Conservation (phyloP, 2,888 invertebrate genomes). For the Mimumesa dahlbomi region DNA sequence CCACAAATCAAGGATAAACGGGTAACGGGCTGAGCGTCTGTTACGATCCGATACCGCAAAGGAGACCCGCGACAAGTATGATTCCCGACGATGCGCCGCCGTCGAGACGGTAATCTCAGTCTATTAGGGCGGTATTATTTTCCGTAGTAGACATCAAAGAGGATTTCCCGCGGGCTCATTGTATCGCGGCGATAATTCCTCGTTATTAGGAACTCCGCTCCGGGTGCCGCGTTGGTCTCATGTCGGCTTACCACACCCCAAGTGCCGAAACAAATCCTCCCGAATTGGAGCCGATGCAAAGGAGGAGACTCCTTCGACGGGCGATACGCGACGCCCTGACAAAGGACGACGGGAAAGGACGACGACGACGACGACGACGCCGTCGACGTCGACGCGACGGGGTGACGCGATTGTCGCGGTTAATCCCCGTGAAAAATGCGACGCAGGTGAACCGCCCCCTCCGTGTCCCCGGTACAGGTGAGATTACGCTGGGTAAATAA, state of each 20-base stretch:
- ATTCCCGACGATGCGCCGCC: slow-evolving; percentile 12
- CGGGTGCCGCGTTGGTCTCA: slow-evolving; percentile 74
- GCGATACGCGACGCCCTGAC: slow-evolving; percentile 50
- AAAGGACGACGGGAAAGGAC: slow-evolving; percentile 59
- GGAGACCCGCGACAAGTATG: slow-evolving; percentile 19
- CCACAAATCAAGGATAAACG: slow-evolving; percentile 39
- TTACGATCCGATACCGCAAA: slow-evolving; percentile 7
- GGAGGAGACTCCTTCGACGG: slow-evolving; percentile 66
- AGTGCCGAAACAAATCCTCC: slow-evolving; percentile 79
- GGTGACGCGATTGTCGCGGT: slow-evolving; percentile 62
- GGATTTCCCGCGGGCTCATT: slow-evolving; percentile 74
- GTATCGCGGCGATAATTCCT: slow-evolving; percentile 79
- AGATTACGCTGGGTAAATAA: slow-evolving; percentile 15
- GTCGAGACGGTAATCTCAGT: slow-evolving; percentile 72
- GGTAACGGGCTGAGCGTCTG: slow-evolving; percentile 24
- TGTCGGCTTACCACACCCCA: slow-evolving; percentile 80
- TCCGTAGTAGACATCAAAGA: slow-evolving; percentile 79
- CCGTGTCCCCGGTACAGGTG: slow-evolving; percentile 51
- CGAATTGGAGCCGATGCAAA: slow-evolving; percentile 78
- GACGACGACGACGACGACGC: too few relatives aligned
- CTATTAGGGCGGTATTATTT: slow-evolving; percentile 78
- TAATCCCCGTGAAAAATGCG: slow-evolving; percentile 75
- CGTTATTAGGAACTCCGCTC: slow-evolving; percentile 77
- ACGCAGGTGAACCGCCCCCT: slow-evolving; percentile 72
- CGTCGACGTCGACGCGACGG: too few relatives aligned